A percentile compares a stretch with the other conserved stretches of the same genome.
Conservation (phyloP, 2,797 vertebrate species). For the Leucoraja ocellata region DNA sequence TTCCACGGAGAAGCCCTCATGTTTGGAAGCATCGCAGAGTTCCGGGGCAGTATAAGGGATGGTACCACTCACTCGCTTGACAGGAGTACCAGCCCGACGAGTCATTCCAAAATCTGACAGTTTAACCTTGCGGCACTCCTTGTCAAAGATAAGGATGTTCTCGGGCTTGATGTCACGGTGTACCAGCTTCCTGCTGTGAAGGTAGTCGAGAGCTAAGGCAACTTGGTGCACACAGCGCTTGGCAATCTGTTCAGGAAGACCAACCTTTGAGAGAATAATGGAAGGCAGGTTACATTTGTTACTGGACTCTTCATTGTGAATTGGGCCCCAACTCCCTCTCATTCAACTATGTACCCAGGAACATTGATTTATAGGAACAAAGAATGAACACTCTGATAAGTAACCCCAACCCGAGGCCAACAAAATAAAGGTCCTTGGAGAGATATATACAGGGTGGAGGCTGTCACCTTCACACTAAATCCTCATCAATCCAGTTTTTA, state of each 20-base stretch:
- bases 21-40: conserved; percentile 66
- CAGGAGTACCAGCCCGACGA: conserved; percentile 65
- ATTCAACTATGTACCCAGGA: background rate
- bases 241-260: conserved; percentile 66
- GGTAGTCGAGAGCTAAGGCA: conserved; percentile 69
- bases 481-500: too few relatives aligned
- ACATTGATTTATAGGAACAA: background rate
- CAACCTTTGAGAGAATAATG: conserved; percentile 54
- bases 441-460: too few relatives aligned
- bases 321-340: background rate
- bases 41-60: conserved; percentile 76
- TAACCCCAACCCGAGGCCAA: background rate
- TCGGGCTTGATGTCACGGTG: conserved; percentile 76
- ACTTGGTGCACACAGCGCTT: conserved; percentile 78
- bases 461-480: too few relatives aligned
- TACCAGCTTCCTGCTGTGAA: conserved; percentile 72
- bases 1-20: conserved; percentile 70
- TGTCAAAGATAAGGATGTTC: conserved; percentile 75
- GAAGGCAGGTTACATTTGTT: background rate
- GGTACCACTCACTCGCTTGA: conserved; percentile 74
- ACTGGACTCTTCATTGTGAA: too few relatives aligned
- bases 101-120: conserved; percentile 78
- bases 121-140: conserved; percentile 73
- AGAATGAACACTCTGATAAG: background rate
- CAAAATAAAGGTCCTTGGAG: background rate